Percentiles rank a stretch among this genome's conserved stretches.
These are phyloP conservation scores for Trachymyrmex cornetzi DNA, from an alignment of 1,140 invertebrate species.

Conservation along the genomic window DNA sequence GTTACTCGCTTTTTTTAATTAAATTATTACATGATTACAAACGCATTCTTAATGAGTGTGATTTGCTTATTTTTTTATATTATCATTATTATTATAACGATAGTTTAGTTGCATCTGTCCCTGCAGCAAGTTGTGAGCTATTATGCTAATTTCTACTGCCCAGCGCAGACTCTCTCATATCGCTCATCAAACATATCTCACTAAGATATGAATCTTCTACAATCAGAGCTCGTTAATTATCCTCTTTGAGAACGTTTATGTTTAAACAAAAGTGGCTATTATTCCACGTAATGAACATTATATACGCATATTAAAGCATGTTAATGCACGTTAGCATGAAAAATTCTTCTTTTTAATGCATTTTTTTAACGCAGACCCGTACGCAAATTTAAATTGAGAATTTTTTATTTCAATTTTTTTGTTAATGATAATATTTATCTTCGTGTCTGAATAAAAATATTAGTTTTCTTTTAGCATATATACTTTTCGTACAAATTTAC, in stretches of 20 bases:
- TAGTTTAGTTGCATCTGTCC: background rate
- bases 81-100: background rate
- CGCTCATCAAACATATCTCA: slow-evolving; percentile 36
- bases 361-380: background rate
- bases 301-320: background rate
- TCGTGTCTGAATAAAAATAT: background rate
- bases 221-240: slow-evolving; percentile 25
- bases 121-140: background rate
- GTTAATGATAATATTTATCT: background rate
- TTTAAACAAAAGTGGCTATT: background rate
- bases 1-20: background rate
- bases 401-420: background rate
- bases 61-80: background rate
- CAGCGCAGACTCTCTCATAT: background rate
- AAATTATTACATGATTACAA: background rate
- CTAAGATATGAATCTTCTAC: slow-evolving; percentile 29
- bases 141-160: background rate
- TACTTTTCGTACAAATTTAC: background rate
- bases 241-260: background rate
- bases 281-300: background rate
- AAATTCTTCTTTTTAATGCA: background rate
- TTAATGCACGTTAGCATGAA: background rate
- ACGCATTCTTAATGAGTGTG: background rate
- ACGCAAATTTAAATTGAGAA: background rate
- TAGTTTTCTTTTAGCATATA: background rate